Evolutionary conservation across 2,888 invertebrate species (phyloP), one percentile per base, ranked within the genome.

Genomic region (Hesperia comma): DNA sequence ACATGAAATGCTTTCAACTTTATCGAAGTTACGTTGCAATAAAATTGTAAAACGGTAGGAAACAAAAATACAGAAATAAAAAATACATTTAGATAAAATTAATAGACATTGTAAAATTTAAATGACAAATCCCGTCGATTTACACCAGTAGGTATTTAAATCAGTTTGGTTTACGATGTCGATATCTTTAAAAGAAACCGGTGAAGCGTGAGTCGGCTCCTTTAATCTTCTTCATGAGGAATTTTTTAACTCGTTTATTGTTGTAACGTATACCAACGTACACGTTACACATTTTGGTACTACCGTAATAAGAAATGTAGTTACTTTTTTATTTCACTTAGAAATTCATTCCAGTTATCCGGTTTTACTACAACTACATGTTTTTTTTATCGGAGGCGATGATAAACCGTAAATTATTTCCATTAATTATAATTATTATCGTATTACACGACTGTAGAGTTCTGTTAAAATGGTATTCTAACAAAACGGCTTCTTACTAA

Each of bases 31-130:
- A 75, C 71, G 75, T 68, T 68, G 75, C 77, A 77, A 84, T 86
- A 86, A 86, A 86, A 81, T 78, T 79, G 79, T 81, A 75, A 82
- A 85, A 84, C 85, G 80, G 85, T 85, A 85, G 86, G 82, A 82
- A 83, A 78, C 78, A 77, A 76, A 77, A 76, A 75, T 77, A 73
- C 76, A 78, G 78, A 77, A 77, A 83, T 85, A 84, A 85, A 84
- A 83, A 80, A 79, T 74, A 78, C 84, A 83, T 83, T 83, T 81
- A 85, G 86, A 87, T 87, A 84, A 86, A 71, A 75, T 84, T 85
- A 81, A 85, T 83, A 82, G 82, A 76, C 79, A 80, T 80, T 80
- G 81, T 86, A 83, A 85, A 86, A 74, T 72, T 67, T 72, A 75
- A 81, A 81, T 79, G 81, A 83, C 84, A 80, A 79, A 79, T 79